Conservation (phyloP, 2,797 vertebrate genomes). For the Podargus strigoides region DNA sequence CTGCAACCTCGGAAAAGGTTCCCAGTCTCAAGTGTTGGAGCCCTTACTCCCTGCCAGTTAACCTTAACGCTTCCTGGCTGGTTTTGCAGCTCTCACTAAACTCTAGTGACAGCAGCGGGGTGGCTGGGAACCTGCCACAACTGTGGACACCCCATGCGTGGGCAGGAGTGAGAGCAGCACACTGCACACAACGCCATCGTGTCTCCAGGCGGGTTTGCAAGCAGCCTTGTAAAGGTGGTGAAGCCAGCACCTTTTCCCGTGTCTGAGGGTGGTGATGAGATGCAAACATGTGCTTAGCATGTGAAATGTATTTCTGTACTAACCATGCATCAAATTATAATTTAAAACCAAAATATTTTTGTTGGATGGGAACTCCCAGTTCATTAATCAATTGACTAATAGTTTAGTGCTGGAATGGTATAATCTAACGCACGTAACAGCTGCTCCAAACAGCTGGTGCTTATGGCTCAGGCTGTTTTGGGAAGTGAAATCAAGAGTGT, state of each 20-base stretch:
- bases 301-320: not conserved
- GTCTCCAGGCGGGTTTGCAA: not conserved
- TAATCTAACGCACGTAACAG: not conserved
- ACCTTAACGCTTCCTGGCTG: not conserved
- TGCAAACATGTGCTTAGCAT: not conserved
- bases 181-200: accelerated
- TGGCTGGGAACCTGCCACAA: not conserved
- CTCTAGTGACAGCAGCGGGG: not conserved
- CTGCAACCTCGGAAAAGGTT: not conserved
- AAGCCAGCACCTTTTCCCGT: not conserved
- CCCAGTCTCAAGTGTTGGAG: not conserved
- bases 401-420: slow-evolving; percentile 1
- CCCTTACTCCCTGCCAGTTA: not conserved
- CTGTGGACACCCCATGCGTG: accelerated
- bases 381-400: slow-evolving; percentile 32
- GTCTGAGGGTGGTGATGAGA: not conserved
- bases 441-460: slow-evolving; percentile 24
- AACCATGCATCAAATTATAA: not conserved
- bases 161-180: not conserved
- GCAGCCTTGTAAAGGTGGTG: not conserved
- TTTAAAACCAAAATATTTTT: slow-evolving; percentile 34
- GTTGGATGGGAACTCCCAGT: slow-evolving; percentile 23
- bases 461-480: not conserved
- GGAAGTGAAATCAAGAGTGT: not conserved
- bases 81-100: not conserved